These are phyloP conservation scores for Isurus oxyrinchus DNA, from an alignment of 2,113 vertebrate genomes.

Conservation along the genomic window DNA sequence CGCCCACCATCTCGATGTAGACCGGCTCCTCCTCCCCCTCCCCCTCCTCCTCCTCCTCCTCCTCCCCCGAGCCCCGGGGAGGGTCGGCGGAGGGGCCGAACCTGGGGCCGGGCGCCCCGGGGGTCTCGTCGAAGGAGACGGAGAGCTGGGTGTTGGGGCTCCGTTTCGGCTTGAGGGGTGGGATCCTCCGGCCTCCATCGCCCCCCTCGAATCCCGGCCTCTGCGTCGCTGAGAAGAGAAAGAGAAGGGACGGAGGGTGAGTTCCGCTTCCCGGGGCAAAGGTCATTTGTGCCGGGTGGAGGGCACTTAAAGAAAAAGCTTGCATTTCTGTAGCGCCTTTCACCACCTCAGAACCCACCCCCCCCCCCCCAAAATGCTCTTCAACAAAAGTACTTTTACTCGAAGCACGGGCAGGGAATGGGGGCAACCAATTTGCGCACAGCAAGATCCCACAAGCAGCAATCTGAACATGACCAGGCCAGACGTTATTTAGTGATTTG, in stretches of 20 bases:
- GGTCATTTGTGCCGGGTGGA: not conserved
- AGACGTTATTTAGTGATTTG: no score
- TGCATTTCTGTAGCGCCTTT: not conserved
- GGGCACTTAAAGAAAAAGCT: not conserved
- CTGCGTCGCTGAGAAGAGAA: slow-evolving; percentile 54
- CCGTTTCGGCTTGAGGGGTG: slow-evolving; percentile 76
- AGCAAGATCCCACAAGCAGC: not conserved
- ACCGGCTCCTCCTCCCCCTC: slow-evolving; percentile 72
- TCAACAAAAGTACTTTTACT: no score
- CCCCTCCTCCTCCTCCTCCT: slow-evolving; percentile 45
- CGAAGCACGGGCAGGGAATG: no score
- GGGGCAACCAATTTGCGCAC: no score
- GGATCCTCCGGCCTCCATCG: slow-evolving; percentile 67
- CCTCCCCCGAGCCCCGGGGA: slow-evolving; percentile 52
- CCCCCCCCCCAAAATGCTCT: no score
- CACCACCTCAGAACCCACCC: no score
- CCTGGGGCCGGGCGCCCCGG: slow-evolving; percentile 46
- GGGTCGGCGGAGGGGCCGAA: slow-evolving; percentile 52
- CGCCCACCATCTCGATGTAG: slow-evolving; percentile 89
- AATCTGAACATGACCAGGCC: not conserved
- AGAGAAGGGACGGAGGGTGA: no score
- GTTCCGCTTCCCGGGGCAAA: not conserved
- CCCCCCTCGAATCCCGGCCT: slow-evolving; percentile 65
- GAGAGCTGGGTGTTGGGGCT: slow-evolving; percentile 83
- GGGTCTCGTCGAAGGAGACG: slow-evolving; percentile 55